Percentiles rank a stretch among this genome's conserved stretches.
These are phyloP conservation scores for Polyergus mexicanus DNA, from an alignment of 1,140 invertebrate species.

Conservation along the genomic window DNA sequence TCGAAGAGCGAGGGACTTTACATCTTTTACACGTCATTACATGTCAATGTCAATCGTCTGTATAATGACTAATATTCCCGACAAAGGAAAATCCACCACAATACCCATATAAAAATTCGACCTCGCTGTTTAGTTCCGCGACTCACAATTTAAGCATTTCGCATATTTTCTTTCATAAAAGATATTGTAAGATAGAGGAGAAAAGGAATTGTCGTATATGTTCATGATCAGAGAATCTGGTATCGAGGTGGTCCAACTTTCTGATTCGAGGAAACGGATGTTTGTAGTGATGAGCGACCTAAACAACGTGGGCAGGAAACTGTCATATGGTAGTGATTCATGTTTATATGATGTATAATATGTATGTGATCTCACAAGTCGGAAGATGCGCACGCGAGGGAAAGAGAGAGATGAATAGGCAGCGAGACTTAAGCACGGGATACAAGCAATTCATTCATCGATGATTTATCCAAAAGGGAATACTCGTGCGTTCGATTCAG, in stretches of 20 bases:
- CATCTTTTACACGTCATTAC: neutral
- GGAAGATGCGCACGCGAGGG: constrained; percentile 34
- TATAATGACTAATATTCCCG: constrained; percentile 7
- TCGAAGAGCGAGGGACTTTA: neutral
- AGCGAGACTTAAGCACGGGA: constrained; percentile 51
- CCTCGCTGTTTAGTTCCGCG: neutral
- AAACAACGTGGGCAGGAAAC: constrained; percentile 45
- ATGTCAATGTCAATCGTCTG: neutral
- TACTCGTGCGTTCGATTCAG: constrained; percentile 40
- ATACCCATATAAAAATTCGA: constrained; percentile 20
- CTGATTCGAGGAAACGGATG: neutral
- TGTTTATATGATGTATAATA: constrained; percentile 47
- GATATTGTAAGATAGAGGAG: neutral
- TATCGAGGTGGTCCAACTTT: neutral
- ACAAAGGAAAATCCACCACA: neutral
- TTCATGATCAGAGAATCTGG: neutral
- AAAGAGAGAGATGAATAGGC: constrained; percentile 35
- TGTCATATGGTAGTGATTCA: constrained; percentile 46
- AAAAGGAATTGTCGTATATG: no score
- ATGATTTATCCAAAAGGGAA: constrained; percentile 63
- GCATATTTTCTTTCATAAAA: neutral
- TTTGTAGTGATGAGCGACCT: neutral
- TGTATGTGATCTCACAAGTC: constrained; percentile 61
- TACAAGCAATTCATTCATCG: constrained; percentile 63
- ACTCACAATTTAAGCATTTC: neutral